Conservation (phyloP, 2,113 vertebrate species). For the Toxostoma redivivum region DNA sequence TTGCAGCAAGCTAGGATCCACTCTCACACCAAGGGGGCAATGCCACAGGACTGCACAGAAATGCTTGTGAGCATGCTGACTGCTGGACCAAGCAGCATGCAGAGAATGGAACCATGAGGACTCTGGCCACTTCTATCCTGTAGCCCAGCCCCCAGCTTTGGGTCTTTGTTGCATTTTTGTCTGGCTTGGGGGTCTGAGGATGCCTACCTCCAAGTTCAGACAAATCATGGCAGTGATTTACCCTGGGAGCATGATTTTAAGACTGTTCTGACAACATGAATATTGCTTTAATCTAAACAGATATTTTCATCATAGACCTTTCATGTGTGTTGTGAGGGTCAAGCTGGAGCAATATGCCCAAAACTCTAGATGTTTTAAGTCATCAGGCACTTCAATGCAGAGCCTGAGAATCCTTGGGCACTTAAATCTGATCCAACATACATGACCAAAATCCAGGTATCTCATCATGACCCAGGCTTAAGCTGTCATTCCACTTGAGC, state of each 20-base stretch:
- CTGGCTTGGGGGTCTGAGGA: neutral
- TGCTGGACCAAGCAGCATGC: accelerated
- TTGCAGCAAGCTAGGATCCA: neutral
- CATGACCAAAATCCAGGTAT: neutral
- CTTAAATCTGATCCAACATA: neutral
- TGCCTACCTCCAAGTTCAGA: neutral
- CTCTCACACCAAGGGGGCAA: accelerated
- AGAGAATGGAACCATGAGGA: neutral
- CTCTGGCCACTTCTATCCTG: neutral
- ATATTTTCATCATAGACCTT: neutral
- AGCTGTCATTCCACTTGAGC: neutral
- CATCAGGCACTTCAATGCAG: neutral
- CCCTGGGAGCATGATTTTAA: neutral
- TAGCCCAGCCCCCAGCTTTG: neutral
- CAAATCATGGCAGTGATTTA: neutral
- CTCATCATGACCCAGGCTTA: neutral
- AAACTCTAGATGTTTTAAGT: neutral
- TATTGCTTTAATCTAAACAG: neutral
- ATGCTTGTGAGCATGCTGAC: accelerated
- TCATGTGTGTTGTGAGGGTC: neutral
- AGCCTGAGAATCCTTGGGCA: neutral
- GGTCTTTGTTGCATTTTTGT: neutral
- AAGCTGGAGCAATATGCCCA: neutral
- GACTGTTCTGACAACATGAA: neutral
- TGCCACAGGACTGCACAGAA: accelerated